These are phyloP conservation scores for Planococcus citri DNA, from an alignment of 1,140 invertebrate species.

Conservation along the genomic window DNA sequence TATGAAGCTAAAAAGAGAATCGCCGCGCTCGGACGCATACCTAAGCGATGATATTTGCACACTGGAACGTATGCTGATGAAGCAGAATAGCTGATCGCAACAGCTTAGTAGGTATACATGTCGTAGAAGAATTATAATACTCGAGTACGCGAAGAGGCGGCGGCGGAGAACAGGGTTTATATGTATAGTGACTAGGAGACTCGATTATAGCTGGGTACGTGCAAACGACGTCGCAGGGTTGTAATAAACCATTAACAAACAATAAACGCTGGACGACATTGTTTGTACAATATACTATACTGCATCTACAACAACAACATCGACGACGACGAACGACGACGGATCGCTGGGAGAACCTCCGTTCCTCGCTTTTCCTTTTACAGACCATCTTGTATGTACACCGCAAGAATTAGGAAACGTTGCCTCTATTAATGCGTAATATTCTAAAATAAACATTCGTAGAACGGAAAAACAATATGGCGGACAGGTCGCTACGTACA, in stretches of 20 bases:
- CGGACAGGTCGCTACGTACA: not conserved
- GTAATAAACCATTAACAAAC: conserved; percentile 20
- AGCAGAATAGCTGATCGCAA: too few relatives aligned
- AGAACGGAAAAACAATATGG: conserved; percentile 18
- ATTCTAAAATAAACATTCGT: conserved; percentile 19
- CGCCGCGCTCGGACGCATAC: too few relatives aligned
- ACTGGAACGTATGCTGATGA: too few relatives aligned
- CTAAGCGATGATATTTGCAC: too few relatives aligned
- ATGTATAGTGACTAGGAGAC: too few relatives aligned
- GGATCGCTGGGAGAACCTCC: not conserved
- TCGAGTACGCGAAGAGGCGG: too few relatives aligned
- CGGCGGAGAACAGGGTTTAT: too few relatives aligned
- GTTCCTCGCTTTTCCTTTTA: conserved; percentile 9
- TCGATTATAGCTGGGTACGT: not conserved
- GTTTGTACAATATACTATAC: conserved; percentile 12
- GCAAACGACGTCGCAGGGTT: conserved; percentile 11
- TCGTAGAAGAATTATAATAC: too few relatives aligned
- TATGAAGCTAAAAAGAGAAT: too few relatives aligned
- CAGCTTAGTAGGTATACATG: too few relatives aligned
- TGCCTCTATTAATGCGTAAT: conserved; percentile 19
- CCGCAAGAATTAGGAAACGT: conserved; percentile 20
- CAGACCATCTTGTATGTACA: conserved; percentile 5
- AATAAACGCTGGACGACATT: conserved; percentile 14
- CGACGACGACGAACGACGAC: too few relatives aligned
- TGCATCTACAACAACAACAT: too few relatives aligned